Base-by-base conservation (phyloP, 2,888 invertebrate species). In the Pachycephus smyrnensis region DNA sequence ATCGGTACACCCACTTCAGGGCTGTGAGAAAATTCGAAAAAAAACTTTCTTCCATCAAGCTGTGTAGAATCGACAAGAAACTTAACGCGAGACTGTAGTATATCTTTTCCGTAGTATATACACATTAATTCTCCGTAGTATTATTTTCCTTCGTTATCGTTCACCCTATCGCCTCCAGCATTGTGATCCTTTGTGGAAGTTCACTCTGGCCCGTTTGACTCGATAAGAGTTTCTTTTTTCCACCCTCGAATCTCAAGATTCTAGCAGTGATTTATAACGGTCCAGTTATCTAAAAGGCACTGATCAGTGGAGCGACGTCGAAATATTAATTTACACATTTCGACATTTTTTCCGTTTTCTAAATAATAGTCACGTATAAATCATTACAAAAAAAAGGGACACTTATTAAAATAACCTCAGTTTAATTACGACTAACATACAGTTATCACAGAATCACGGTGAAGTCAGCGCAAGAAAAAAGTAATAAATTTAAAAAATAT, bases 211-310 rank as follows among this genome's bases (percentile, higher is more conserved):
- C 69, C 71, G 71, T 31, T 76, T 37, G 40, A n/a, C 73, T 78
- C 75, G 75, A 78, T 78, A 78, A 78, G 75, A 78, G 36, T 76
- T 78, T 78, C 75, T 73, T 75, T 76, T 78, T 75, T 73, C 40
- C 75, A 75, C 37, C 31, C 37, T 69, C 75, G 75, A 77, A 75
- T 75, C 55, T 55, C 23, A 55, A 2, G 23, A 55, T 55, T 55
- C 55, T 23, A 55, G 23, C 80, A 82, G 83, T 85, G 83, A 86
- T 86, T 84, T 85, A 85, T 80, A 77, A 77, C 68, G 36, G 75
- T 37, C 69, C 68, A 37, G 73, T 85, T 86, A 86, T 86, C 87
- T 82, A 81, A 82, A 78, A 84, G 79, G 82, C 85, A 87, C 87
- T 84, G 84, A 87, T 88, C 85, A 86, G 84, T 79, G 79, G 82